phyloP scores from a whole-genome alignment of 2,888 invertebrate species.

The Resseliella maxima region DNA sequence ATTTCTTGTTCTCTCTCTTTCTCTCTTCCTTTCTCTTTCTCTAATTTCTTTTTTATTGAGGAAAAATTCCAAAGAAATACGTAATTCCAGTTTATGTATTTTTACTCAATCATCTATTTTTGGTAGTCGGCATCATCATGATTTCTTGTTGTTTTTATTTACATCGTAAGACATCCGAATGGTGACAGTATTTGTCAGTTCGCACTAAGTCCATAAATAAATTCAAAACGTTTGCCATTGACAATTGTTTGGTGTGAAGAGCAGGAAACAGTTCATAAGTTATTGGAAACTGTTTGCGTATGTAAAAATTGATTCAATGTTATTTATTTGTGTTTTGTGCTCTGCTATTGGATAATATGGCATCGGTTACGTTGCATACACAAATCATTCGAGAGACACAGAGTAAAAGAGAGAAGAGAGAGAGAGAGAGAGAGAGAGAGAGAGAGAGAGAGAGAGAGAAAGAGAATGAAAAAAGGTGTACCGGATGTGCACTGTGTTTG shows the following conservation, averaged over 20 bases:
- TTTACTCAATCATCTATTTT: too few species aligned
- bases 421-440: background rate
- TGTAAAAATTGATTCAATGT: conserved; percentile 18
- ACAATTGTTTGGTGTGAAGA: conserved; percentile 2
- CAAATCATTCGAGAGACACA: conserved; percentile 16
- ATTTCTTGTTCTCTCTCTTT: background rate
- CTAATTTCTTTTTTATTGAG: background rate
- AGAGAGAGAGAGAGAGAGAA: background rate
- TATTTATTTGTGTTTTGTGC: background rate
- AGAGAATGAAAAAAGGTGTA: conserved; percentile 41
- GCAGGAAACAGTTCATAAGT: conserved; percentile 49
- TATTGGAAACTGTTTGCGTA: conserved; percentile 44
- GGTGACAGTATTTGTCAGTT: conserved; percentile 49
- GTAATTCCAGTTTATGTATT: too few species aligned
- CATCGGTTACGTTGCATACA: background rate
- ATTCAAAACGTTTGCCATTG: too few species aligned
- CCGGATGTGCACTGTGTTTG: conserved; percentile 54
- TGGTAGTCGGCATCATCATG: background rate
- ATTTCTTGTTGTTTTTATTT: background rate
- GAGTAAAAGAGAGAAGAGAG: too few species aligned
- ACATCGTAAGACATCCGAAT: background rate
- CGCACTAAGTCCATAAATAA: conserved; percentile 48
- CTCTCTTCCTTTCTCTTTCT: background rate
- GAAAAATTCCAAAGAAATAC: too few species aligned
- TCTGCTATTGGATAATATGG: background rate